Conservation (phyloP, 2,113 vertebrate genomes). For the Ranitomeya variabilis region DNA sequence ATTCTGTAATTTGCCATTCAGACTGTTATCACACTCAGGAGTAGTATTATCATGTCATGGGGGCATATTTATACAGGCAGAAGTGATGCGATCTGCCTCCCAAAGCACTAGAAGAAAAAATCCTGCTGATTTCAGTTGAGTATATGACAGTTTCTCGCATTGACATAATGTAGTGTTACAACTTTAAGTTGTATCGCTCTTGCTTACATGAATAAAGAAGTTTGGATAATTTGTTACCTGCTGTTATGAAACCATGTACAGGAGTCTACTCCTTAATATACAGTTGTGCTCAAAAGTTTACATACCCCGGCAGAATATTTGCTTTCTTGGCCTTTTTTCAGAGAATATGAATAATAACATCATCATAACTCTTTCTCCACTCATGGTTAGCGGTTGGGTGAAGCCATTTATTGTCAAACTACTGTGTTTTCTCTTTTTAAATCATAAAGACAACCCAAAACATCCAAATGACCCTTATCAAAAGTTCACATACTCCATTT, state of each 20-base stretch:
- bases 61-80: slow-evolving; percentile 45
- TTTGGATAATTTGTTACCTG: slow-evolving; percentile 5
- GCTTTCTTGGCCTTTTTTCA: too few relatives aligned
- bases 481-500: too few relatives aligned
- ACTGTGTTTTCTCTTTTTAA: too few relatives aligned
- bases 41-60: slow-evolving; percentile 40
- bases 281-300: too few relatives aligned
- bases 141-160: neutral
- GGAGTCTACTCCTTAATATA: neutral
- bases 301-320: too few relatives aligned
- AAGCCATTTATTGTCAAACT: too few relatives aligned
- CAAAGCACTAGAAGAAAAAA: slow-evolving; percentile 13
- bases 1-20: slow-evolving; percentile 41
- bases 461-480: too few relatives aligned
- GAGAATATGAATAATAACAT: too few relatives aligned
- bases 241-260: neutral
- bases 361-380: too few relatives aligned
- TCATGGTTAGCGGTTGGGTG: too few relatives aligned
- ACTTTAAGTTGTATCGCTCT: neutral
- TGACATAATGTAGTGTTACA: slow-evolving; percentile 4
- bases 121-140: slow-evolving; percentile 5
- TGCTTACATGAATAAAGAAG: slow-evolving; percentile 9
- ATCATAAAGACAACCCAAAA: too few relatives aligned
- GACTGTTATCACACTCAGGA: slow-evolving; percentile 40
- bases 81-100: slow-evolving; percentile 34